Percentiles rank a stretch among this genome's conserved stretches.
Evolutionary conservation across 1,140 invertebrate species (phyloP).

Genomic region (Belonocnema kinseyi): DNA sequence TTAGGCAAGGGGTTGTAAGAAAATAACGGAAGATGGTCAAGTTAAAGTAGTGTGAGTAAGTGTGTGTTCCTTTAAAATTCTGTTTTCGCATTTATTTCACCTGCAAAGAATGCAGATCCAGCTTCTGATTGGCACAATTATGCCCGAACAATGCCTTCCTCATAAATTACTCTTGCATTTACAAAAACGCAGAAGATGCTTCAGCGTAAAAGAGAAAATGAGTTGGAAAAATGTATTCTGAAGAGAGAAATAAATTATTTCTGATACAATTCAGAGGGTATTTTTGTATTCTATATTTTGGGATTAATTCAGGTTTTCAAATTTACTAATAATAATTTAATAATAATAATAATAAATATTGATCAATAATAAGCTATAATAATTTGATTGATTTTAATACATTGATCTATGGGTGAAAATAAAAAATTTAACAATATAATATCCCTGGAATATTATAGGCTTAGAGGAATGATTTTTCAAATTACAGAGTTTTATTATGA

Average conservation of each 20-base stretch:
- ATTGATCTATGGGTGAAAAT: too few relatives aligned
- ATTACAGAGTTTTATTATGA: too few relatives aligned
- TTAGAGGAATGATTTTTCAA: too few relatives aligned
- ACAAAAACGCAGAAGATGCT: constrained; percentile 8
- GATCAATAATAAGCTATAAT: too few relatives aligned
- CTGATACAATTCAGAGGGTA: too few relatives aligned
- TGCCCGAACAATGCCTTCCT: constrained; percentile 11
- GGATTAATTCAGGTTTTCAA: too few relatives aligned
- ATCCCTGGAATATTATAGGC: too few relatives aligned
- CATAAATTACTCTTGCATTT: constrained; percentile 24
- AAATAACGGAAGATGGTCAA: constrained; percentile 20
- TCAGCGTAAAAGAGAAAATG: not conserved
- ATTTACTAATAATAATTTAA: too few relatives aligned
- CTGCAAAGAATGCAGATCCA: constrained; percentile 29
- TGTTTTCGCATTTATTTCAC: constrained; percentile 32
- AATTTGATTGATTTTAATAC: too few relatives aligned
- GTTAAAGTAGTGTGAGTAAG: not conserved
- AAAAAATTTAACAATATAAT: too few relatives aligned
- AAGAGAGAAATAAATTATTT: not conserved
- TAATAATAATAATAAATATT: too few relatives aligned
- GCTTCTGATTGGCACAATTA: constrained; percentile 50
- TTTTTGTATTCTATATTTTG: too few relatives aligned
- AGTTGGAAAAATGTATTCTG: not conserved
- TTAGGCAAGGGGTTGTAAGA: constrained; percentile 45
- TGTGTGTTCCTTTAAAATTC: constrained; percentile 8